Evolutionary conservation across 2,888 invertebrate genomes (phyloP).

Genomic region (Drosophila rellima): DNA sequence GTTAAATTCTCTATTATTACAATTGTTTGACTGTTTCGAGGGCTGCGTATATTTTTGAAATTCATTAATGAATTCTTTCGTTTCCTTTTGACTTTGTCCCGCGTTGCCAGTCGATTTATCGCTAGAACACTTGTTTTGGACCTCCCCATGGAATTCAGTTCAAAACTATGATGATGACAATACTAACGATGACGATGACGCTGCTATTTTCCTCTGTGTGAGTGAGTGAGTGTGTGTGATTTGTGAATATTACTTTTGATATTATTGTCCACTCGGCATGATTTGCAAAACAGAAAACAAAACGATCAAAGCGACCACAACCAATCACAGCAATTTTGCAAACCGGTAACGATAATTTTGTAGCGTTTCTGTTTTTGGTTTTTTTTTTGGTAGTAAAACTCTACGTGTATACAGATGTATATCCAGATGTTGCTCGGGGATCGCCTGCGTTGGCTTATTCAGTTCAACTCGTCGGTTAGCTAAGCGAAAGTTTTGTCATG

Average conservation of each 20-base stretch:
- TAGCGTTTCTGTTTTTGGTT: neutral
- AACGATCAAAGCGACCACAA: constrained; percentile 38
- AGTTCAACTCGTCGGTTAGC: constrained; percentile 3
- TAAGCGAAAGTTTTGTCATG: constrained; percentile 52
- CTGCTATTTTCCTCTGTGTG: neutral
- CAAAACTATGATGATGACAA: constrained; percentile 4
- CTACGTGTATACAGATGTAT: neutral
- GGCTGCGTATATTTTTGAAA: constrained; percentile 13
- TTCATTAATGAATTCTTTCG: constrained; percentile 19
- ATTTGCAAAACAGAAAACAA: constrained; percentile 47
- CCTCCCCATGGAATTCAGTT: constrained; percentile 5
- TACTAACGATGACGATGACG: constrained; percentile 18
- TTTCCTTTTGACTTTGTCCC: neutral
- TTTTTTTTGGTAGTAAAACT: constrained; percentile 4
- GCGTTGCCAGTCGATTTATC: neutral
- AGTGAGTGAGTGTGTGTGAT: neutral
- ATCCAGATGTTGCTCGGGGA: neutral
- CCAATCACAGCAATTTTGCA: constrained; percentile 39
- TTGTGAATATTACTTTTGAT: constrained; percentile 30
- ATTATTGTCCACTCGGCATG: constrained; percentile 63
- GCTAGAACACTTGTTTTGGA: neutral
- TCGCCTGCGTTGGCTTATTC: constrained; percentile 8
- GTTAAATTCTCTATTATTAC: neutral
- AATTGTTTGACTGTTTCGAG: neutral
- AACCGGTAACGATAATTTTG: constrained; percentile 24